Evolutionary conservation across 2,113 vertebrate genomes (phyloP).

Genomic region (Vireo altiloquus): DNA sequence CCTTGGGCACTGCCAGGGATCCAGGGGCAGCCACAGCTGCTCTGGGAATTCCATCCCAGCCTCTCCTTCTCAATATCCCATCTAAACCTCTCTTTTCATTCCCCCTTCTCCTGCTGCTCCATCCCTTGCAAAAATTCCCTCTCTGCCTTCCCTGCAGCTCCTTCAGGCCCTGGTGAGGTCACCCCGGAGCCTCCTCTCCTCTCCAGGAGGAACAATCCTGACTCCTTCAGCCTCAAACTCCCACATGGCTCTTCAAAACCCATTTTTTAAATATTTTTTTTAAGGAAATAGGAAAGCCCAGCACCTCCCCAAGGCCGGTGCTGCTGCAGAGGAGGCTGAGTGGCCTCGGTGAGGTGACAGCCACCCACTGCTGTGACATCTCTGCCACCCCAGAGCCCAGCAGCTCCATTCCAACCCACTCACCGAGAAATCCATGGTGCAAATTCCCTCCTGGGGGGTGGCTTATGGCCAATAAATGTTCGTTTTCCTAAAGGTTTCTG

Average conservation of each 20-base stretch:
- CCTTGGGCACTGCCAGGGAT: background rate
- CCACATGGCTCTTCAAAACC: background rate
- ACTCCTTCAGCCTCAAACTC: background rate
- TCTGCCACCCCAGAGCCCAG: background rate
- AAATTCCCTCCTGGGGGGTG: background rate
- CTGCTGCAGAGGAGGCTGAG: background rate
- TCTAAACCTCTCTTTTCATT: background rate
- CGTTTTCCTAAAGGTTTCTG: background rate
- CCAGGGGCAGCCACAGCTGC: background rate
- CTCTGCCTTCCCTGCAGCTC: background rate
- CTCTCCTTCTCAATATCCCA: background rate
- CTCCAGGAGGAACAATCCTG: background rate
- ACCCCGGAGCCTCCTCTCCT: background rate
- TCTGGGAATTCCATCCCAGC: background rate
- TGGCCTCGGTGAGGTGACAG: background rate
- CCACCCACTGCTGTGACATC: background rate
- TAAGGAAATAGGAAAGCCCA: background rate
- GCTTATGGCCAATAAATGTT: background rate
- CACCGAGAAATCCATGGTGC: rapidly evolving
- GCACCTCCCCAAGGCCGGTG: too few species aligned
- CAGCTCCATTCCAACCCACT: rapidly evolving
- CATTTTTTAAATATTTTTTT: rapidly evolving
- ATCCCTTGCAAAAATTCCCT: background rate
- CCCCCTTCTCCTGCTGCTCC: background rate
- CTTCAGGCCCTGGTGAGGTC: background rate